Percentiles rank a stretch among this genome's conserved stretches.
phyloP scores from a whole-genome alignment of 2,888 invertebrate genomes.

The Pachycephus smyrnensis region DNA sequence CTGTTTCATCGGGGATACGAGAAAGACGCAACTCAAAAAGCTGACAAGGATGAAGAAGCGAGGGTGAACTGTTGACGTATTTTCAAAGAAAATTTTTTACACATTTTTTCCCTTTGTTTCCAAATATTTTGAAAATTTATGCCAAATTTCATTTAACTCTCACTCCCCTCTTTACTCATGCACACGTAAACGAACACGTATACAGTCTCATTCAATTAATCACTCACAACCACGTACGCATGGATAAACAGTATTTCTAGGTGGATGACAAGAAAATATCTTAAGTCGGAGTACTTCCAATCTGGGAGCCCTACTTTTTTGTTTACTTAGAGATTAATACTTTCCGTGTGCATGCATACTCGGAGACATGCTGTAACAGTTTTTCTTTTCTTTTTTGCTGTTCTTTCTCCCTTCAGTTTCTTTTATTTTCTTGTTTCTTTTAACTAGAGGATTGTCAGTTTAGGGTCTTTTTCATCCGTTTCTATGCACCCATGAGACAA shows the following conservation, averaged over 20 bases:
- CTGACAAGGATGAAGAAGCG: neutral
- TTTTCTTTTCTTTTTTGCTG: neutral
- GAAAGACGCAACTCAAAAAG: neutral
- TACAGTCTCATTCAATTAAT: neutral
- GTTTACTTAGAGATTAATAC: slow-evolving; percentile 56
- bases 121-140: slow-evolving; percentile 6
- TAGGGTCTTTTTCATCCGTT: slow-evolving; percentile 51
- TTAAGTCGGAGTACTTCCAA: slow-evolving; percentile 10
- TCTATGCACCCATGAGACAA: slow-evolving; percentile 1
- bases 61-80: neutral
- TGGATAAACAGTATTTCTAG: neutral
- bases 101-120: neutral
- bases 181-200: slow-evolving; percentile 2
- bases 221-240: neutral
- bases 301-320: slow-evolving; percentile 7
- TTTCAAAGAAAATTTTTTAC: neutral
- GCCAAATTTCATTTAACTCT: neutral
- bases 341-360: slow-evolving; percentile 48
- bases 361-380: slow-evolving; percentile 29
- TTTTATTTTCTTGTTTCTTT: neutral
- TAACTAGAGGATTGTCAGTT: slow-evolving; percentile 53
- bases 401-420: slow-evolving; percentile 2
- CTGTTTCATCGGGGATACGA: neutral
- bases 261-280: slow-evolving; percentile 7
- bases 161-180: slow-evolving; percentile 18